Evolutionary conservation across 2,797 vertebrate species (phyloP).

Genomic region (Rhincodon typus): DNA sequence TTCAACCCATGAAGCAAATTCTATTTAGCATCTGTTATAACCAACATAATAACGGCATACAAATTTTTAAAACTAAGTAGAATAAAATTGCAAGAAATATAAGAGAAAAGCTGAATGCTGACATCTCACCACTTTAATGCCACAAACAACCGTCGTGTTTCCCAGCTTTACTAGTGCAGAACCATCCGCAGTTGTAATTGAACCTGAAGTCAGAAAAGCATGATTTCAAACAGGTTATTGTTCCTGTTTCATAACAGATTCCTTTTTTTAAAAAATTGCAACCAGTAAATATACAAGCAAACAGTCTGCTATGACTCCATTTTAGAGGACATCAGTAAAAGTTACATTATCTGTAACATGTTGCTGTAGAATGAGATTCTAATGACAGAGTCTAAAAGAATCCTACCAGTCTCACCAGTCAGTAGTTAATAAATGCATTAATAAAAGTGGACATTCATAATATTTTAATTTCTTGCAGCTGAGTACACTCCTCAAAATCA

Average conservation of each 20-base stretch:
- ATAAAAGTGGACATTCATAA: not conserved
- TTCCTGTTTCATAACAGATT: not conserved
- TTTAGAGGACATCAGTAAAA: not conserved
- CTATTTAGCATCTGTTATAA: not conserved
- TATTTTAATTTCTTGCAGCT: not conserved
- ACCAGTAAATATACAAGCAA: not conserved
- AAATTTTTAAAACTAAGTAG: not conserved
- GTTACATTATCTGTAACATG: not conserved
- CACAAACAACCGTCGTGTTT: slow-evolving; percentile 89
- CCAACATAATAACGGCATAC: not conserved
- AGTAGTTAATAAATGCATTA: not conserved
- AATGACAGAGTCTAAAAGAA: not conserved
- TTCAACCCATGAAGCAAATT: not conserved
- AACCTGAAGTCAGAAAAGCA: slow-evolving; percentile 48
- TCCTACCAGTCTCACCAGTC: not conserved
- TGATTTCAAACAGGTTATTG: not conserved
- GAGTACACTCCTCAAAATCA: not conserved
- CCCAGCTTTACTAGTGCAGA: slow-evolving; percentile 91
- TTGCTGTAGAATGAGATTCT: not conserved
- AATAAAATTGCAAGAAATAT: not conserved
- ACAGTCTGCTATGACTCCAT: not conserved
- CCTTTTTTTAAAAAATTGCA: not conserved
- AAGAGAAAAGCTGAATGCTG: not conserved
- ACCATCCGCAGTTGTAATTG: slow-evolving; percentile 87
- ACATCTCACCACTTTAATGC: slow-evolving; percentile 78